Conservation (phyloP, 2,797 vertebrate species). For the Urophycis tenuis region DNA sequence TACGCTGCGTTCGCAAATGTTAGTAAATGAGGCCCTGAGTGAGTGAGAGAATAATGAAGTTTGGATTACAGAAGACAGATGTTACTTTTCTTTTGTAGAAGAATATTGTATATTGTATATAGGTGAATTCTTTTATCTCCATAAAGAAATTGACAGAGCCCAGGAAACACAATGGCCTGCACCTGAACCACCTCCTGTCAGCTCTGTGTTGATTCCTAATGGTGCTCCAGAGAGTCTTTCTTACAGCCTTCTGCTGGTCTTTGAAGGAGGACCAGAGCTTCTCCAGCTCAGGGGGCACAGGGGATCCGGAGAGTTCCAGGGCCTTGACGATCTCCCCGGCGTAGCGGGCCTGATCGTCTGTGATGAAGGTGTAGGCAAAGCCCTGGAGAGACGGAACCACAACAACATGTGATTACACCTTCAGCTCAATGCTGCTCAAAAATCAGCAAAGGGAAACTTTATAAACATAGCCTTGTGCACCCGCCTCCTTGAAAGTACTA, state of each 20-base stretch:
- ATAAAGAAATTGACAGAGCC: neutral
- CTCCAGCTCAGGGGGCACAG: slow-evolving; percentile 86
- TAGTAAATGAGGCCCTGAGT: no score
- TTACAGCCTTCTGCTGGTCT: slow-evolving; percentile 95
- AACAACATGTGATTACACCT: neutral
- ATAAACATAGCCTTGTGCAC: no score
- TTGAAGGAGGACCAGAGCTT: slow-evolving; percentile 93
- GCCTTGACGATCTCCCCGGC: slow-evolving; percentile 98
- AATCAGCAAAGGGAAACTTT: no score
- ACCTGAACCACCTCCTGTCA: neutral
- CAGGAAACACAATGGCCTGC: neutral
- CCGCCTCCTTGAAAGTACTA: no score
- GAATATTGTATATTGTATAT: neutral
- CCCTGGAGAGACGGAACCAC: slow-evolving; percentile 67
- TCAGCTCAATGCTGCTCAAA: no score
- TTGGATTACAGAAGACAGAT: neutral
- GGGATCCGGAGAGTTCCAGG: slow-evolving; percentile 85
- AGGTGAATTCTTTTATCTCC: neutral
- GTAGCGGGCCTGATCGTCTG: slow-evolving; percentile 89
- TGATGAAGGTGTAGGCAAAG: slow-evolving; percentile 95
- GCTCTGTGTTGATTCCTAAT: neutral
- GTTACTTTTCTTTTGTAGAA: neutral
- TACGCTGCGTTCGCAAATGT: no score
- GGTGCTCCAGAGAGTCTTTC: neutral
- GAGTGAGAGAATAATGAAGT: no score